These are phyloP conservation scores for Chloebia gouldiae DNA, from an alignment of 2,113 vertebrate genomes.

Conservation along the genomic window DNA sequence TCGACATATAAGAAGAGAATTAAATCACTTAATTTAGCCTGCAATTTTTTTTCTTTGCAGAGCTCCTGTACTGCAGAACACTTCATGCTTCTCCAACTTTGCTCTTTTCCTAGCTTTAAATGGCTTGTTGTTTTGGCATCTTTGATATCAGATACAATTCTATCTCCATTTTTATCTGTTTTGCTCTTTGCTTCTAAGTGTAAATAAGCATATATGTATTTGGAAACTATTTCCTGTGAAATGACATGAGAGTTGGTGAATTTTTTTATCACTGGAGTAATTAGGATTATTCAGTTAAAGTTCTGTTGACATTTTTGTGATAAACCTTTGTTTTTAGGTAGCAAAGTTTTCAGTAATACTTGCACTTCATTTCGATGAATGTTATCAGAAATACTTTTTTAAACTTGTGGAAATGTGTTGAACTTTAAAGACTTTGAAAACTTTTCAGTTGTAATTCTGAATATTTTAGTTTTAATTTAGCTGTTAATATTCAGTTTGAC, in stretches of 20 bases:
- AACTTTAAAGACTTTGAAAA: not conserved
- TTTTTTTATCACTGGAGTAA: not conserved
- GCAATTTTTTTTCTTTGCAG: not conserved
- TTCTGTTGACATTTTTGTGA: not conserved
- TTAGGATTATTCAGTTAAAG: not conserved
- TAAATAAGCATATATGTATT: not conserved
- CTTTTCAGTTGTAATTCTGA: not conserved
- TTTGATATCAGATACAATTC: not conserved
- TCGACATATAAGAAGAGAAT: not conserved
- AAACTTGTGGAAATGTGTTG: not conserved
- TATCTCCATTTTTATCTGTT: not conserved
- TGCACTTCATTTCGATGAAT: not conserved
- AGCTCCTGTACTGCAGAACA: not conserved
- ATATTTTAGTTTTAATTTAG: not conserved
- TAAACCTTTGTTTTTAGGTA: not conserved
- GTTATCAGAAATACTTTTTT: not conserved
- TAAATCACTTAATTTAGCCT: not conserved
- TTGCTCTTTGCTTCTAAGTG: not conserved
- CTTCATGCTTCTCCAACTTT: not conserved
- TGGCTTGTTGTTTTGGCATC: not conserved
- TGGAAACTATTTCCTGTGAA: conserved; percentile 1
- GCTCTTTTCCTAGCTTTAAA: not conserved
- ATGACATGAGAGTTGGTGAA: not conserved
- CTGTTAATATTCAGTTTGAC: not conserved
- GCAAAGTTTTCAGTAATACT: not conserved